Evolutionary conservation across 1,140 invertebrate genomes (phyloP).

Genomic region (Globodera rostochiensis): DNA sequence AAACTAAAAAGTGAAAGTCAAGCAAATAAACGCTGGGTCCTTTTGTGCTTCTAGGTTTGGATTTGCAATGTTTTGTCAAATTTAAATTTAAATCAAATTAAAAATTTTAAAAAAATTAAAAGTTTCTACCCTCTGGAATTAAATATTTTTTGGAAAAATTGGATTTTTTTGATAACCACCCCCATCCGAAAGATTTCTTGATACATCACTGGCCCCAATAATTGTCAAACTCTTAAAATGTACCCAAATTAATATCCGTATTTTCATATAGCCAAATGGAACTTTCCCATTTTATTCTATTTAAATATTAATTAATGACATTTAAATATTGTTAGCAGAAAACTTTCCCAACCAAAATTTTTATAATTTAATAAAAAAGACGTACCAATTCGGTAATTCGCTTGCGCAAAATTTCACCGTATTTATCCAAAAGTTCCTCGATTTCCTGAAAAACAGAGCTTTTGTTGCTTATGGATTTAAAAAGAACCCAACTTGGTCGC

Average conservation of each 20-base stretch:
- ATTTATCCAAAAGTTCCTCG: constrained; percentile 24
- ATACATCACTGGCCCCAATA: too few relatives aligned
- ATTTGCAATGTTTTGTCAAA: too few relatives aligned
- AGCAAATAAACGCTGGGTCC: too few relatives aligned
- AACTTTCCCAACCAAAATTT: not conserved
- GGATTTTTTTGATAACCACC: too few relatives aligned
- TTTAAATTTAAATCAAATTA: too few relatives aligned
- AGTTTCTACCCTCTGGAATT: too few relatives aligned
- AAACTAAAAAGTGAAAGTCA: constrained; percentile 19
- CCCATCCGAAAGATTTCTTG: too few relatives aligned
- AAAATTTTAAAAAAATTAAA: not conserved
- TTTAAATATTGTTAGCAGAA: not conserved
- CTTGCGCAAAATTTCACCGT: constrained; percentile 14
- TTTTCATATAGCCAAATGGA: too few relatives aligned
- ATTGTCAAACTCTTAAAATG: too few relatives aligned
- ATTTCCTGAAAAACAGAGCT: constrained; percentile 30
- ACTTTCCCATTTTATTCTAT: not conserved
- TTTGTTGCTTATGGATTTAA: not conserved
- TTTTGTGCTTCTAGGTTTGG: too few relatives aligned
- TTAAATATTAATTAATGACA: not conserved
- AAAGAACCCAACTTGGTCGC: constrained; percentile 29
- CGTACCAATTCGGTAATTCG: constrained; percentile 19
- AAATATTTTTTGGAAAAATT: too few relatives aligned
- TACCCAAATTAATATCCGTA: too few relatives aligned
- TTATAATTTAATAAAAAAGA: not conserved